Base-by-base conservation (phyloP, 2,797 vertebrate species). In the Enteromius paludinosus region DNA sequence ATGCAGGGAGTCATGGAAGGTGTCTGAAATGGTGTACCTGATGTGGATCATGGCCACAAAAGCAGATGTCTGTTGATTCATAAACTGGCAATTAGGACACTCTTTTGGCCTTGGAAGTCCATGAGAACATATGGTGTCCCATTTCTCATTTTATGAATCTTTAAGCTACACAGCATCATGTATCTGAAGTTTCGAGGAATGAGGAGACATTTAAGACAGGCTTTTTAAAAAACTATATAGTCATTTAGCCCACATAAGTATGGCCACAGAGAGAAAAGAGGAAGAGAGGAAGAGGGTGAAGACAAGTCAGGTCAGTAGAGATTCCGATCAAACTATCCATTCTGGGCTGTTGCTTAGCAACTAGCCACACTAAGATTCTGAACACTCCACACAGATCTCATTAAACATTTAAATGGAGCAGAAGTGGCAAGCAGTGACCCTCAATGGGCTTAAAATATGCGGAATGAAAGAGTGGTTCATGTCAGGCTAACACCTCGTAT, bases 401-500 rank as follows among this genome's bases (percentile, higher is more conserved):
- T 82, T 79, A 82, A 82, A 68, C 75, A 82, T 82, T 82, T 72
- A 82, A 85, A 78, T 68, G 79, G 75, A 38, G 66, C 45, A 82
- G 68, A 78, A 82, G 68, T 81, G 79, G 66, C 79, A 62, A 71
- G 41, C 12, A 54, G 25, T 81, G 71, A 68, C 68, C 56, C 73
- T 75, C 73, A 65, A 56, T 77, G 52, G 12, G 80, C 28, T 54
- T 78, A 74, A 80, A 76, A 54, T 70, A 64, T 35, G 41, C 11
- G 1, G 15, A 69, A 62, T 75, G 23, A 62, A 47, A 54, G 75
- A 78, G 4, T 59, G 70, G 35, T 33, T 79, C 18, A 6, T 79
- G 25, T 68, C 62, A 68, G 49, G 33, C 33, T 12, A 69, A 75
- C 52, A 43, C 64, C 47, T 76, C 15, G 9, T 62, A 20, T 25